A percentile compares a stretch with the other conserved stretches of the same genome.
These are phyloP conservation scores for Pagrus major DNA, from an alignment of 2,113 vertebrate genomes.

Conservation along the genomic window DNA sequence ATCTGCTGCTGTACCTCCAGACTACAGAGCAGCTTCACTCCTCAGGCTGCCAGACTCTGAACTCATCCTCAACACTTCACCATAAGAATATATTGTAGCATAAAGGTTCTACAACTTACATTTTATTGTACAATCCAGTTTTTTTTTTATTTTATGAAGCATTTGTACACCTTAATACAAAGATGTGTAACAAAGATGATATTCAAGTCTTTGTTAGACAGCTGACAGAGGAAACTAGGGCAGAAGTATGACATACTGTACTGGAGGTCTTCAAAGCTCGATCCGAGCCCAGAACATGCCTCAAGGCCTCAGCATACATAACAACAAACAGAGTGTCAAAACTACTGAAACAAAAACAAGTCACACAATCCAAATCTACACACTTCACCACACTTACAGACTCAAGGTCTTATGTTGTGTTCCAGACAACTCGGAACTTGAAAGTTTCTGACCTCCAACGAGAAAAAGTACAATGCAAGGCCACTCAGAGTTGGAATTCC, in stretches of 20 bases:
- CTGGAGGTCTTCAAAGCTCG: not conserved
- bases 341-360: not conserved
- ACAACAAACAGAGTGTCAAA: not conserved
- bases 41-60: too few species aligned
- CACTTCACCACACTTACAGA: not conserved
- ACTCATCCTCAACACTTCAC: too few species aligned
- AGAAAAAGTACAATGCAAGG: too few species aligned
- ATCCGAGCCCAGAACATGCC: not conserved
- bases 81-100: too few species aligned
- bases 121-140: too few species aligned
- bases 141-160: too few species aligned
- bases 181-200: not conserved
- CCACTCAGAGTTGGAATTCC: too few species aligned
- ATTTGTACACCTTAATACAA: not conserved
- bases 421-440: too few species aligned
- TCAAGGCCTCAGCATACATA: not conserved
- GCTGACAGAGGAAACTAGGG: not conserved
- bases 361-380: not conserved
- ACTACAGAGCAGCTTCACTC: too few species aligned
- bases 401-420: not conserved
- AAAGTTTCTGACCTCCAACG: too few species aligned
- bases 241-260: not conserved
- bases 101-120: too few species aligned
- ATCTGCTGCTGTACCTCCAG: too few species aligned
- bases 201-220: not conserved